Conservation (phyloP, 2,888 invertebrate genomes). For the Electrophaes corylata region DNA sequence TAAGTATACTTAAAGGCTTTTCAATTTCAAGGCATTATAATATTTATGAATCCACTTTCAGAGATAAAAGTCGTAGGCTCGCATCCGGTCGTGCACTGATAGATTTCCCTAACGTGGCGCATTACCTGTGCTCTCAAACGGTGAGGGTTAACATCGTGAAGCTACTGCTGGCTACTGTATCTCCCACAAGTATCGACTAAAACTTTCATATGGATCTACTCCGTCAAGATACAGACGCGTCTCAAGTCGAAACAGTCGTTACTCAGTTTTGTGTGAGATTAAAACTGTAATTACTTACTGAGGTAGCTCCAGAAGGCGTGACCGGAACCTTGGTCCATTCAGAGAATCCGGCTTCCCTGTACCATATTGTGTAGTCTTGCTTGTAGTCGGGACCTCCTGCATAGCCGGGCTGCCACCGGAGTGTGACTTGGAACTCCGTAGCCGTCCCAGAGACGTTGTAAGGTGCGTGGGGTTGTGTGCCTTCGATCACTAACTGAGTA, state of each 20-base stretch:
- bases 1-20: too few relatives aligned
- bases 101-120: too few relatives aligned
- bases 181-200: too few relatives aligned
- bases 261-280: not conserved
- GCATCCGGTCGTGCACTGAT: too few relatives aligned
- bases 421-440: conserved; percentile 94
- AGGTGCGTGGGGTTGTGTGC: conserved; percentile 98
- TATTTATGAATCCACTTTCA: too few relatives aligned
- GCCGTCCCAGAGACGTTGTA: conserved; percentile 96
- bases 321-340: conserved; percentile 98
- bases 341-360: conserved; percentile 92
- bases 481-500: conserved; percentile 95
- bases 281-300: conserved; percentile 53
- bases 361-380: conserved; percentile 98
- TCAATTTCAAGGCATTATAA: too few relatives aligned
- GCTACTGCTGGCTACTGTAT: too few relatives aligned
- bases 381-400: conserved; percentile 97
- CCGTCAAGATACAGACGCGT: not conserved
- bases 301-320: conserved; percentile 94
- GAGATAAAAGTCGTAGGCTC: not conserved
- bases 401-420: conserved; percentile 97
- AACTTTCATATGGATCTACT: not conserved
- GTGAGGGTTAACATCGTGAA: too few relatives aligned
- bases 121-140: not conserved
- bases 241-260: too few relatives aligned